Conservation (phyloP, 1,140 invertebrate species). For the Streblospio benedicti region DNA sequence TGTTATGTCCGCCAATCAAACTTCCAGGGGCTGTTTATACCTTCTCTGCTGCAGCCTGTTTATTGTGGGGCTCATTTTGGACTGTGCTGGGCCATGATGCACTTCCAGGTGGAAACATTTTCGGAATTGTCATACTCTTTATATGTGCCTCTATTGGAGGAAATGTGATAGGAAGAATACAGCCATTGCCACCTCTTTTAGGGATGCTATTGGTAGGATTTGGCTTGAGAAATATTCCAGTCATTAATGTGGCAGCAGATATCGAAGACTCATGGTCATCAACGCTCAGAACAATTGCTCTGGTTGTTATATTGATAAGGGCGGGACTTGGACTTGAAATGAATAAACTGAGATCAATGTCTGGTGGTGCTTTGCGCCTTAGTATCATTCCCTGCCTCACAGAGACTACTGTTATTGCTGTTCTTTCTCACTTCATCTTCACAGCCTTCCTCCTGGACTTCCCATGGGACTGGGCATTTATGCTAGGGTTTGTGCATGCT, state of each 20-base stretch:
- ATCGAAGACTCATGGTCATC: conserved; percentile 45
- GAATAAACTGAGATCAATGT: conserved; percentile 65
- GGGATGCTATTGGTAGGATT: conserved; percentile 45
- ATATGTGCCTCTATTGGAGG: too few species aligned
- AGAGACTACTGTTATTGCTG: conserved; percentile 62
- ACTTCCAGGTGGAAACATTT: too few species aligned
- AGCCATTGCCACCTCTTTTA: conserved; percentile 20
- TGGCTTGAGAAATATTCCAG: conserved; percentile 41
- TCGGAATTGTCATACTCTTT: too few species aligned
- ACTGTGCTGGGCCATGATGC: too few species aligned
- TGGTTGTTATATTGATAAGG: conserved; percentile 82
- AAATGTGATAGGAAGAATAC: too few species aligned
- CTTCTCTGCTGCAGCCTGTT: too few species aligned
- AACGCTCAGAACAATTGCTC: conserved; percentile 66
- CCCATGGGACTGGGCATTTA: conserved; percentile 77
- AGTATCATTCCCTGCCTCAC: conserved; percentile 75
- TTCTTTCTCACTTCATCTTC: conserved; percentile 57
- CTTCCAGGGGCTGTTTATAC: too few species aligned
- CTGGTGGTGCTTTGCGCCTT: conserved; percentile 59
- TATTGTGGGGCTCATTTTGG: too few species aligned
- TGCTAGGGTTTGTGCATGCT: conserved; percentile 65
- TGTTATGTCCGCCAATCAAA: too few species aligned
- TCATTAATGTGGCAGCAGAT: conserved; percentile 38
- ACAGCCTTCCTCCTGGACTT: conserved; percentile 67
- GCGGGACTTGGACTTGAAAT: conserved; percentile 88